A percentile compares a stretch with the other conserved stretches of the same genome.
Evolutionary conservation across 2,888 invertebrate species (phyloP).

Genomic region (Trichopoda pennipes): DNA sequence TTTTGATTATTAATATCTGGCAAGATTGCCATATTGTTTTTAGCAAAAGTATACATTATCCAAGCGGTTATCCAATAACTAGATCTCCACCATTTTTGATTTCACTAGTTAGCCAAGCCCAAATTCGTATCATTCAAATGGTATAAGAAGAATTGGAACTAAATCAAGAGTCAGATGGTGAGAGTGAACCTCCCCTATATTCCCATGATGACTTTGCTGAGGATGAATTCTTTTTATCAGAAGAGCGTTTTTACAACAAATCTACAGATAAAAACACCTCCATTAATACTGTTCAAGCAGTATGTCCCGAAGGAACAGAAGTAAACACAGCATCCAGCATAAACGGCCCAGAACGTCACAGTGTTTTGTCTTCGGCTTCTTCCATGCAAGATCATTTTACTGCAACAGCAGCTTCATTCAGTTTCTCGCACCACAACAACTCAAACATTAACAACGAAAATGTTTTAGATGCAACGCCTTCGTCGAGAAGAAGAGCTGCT

Average conservation of each 20-base stretch:
- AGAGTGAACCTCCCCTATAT: constrained; percentile 84
- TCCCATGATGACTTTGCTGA: constrained; percentile 93
- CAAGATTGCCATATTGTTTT: too few relatives aligned
- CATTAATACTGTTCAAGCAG: constrained; percentile 71
- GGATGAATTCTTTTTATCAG: constrained; percentile 87
- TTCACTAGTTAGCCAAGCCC: constrained; percentile 87
- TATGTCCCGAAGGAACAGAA: constrained; percentile 72
- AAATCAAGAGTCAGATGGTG: constrained; percentile 84
- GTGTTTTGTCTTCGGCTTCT: constrained; percentile 79
- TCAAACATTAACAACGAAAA: constrained; percentile 47
- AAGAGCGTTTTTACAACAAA: constrained; percentile 80
- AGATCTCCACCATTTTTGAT: constrained; percentile 84
- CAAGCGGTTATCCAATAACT: constrained; percentile 84
- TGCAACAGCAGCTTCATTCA: constrained; percentile 75
- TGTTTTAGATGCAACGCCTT: background rate
- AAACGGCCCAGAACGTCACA: constrained; percentile 77
- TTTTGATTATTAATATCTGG: too few relatives aligned
- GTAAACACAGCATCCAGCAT: constrained; percentile 56
- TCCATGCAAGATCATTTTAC: constrained; percentile 77
- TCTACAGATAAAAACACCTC: constrained; percentile 63
- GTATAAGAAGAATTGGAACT: constrained; percentile 90
- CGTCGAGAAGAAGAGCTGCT: constrained; percentile 55
- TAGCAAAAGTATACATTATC: constrained; percentile 82
- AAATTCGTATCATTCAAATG: constrained; percentile 84
- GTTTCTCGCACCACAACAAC: constrained; percentile 71